Conservation (phyloP, 1,140 invertebrate genomes). For the Diploscapter pachys region DNA sequence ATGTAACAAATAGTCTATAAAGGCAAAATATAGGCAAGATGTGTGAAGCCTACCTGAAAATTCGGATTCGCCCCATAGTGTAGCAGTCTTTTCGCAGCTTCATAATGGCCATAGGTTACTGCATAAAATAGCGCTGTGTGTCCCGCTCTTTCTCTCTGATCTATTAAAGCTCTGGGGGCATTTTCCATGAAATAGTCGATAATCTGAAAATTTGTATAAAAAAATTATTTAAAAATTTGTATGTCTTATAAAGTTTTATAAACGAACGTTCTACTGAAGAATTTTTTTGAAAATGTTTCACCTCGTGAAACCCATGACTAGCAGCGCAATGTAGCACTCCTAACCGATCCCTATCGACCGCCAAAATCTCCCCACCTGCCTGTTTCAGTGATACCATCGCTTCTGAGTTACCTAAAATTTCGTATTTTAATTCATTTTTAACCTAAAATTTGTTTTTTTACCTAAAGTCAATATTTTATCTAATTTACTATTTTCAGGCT, state of each 20-base stretch:
- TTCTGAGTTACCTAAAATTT: slow-evolving; percentile 71
- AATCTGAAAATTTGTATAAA: slow-evolving; percentile 65
- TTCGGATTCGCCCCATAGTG: slow-evolving; percentile 83
- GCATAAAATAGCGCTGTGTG: slow-evolving; percentile 79
- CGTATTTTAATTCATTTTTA: neutral
- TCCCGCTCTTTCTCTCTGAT: slow-evolving; percentile 25
- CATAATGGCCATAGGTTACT: slow-evolving; percentile 87
- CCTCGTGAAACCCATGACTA: slow-evolving; percentile 79
- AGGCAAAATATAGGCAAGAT: no score
- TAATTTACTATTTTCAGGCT: no score
- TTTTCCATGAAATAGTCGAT: slow-evolving; percentile 75
- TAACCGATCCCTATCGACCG: slow-evolving; percentile 72
- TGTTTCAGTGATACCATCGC: slow-evolving; percentile 81
- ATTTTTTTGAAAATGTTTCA: neutral
- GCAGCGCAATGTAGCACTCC: slow-evolving; percentile 83
- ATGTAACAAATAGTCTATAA: no score
- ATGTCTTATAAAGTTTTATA: slow-evolving; percentile 1
- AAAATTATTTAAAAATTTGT: neutral
- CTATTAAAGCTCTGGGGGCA: slow-evolving; percentile 42
- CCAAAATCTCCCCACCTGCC: slow-evolving; percentile 75
- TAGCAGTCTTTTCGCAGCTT: slow-evolving; percentile 82
- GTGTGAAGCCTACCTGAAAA: slow-evolving; percentile 66
- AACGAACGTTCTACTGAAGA: no score
- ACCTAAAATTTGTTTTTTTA: neutral
- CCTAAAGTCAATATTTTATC: no score